Evolutionary conservation across 35 echinoderm and acorn worm genomes (phyloP).

Genomic region (Hemicentrotus pulcherrimus): DNA sequence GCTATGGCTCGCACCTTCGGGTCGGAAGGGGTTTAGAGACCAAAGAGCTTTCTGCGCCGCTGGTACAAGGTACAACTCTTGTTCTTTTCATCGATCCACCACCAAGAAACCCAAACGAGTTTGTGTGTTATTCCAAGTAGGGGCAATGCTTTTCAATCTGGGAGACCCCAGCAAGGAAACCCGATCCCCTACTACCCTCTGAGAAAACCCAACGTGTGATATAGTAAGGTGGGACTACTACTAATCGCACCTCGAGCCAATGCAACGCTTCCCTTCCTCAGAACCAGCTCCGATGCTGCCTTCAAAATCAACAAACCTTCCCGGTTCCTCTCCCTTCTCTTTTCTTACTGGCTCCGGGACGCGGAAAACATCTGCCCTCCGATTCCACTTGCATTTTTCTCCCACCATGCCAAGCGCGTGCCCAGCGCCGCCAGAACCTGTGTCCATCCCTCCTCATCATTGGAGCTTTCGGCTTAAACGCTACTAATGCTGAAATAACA

Average conservation of each 20-base stretch:
- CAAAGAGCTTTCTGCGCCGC: neutral
- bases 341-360: neutral
- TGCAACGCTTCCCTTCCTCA: neutral
- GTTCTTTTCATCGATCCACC: neutral
- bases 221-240: neutral
- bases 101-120: neutral
- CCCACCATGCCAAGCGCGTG: constrained; percentile 27
- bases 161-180: neutral
- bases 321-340: constrained; percentile 4
- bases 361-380: constrained; percentile 5
- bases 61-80: constrained; percentile 3
- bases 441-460: neutral
- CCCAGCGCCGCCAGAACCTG: neutral
- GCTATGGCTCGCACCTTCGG: neutral
- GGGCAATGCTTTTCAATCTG: neutral
- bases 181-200: neutral
- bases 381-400: neutral
- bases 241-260: neutral
- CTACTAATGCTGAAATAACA: constrained; percentile 40
- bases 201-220: constrained; percentile 10
- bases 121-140: neutral
- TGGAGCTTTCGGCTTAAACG: neutral
- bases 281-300: neutral
- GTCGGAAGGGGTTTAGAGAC: neutral
- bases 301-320: constrained; percentile 21